Percentiles rank a stretch among this genome's conserved stretches.
phyloP scores from a whole-genome alignment of 2,888 invertebrate species.

The Scaptomyza flava region DNA sequence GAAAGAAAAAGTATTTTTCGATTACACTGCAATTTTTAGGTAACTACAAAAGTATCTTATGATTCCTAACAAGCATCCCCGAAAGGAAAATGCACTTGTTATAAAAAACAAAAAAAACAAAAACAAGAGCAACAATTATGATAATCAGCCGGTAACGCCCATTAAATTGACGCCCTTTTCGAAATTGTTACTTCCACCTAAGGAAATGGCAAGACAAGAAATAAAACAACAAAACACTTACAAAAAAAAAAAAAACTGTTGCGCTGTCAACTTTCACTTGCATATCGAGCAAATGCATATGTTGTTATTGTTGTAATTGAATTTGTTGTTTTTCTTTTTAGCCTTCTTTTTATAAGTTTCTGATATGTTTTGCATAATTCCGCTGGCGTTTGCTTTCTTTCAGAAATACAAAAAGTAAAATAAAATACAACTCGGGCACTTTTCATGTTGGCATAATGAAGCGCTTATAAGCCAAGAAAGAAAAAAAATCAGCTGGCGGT shows the following conservation, averaged over 20 bases:
- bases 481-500: conserved; percentile 12
- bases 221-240: conserved; percentile 20
- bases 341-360: conserved; percentile 15
- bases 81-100: background rate
- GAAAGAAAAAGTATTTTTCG: background rate
- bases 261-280: conserved; percentile 68
- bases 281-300: conserved; percentile 35
- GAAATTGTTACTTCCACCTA: conserved; percentile 28
- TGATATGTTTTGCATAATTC: conserved; percentile 70
- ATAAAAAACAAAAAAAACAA: background rate
- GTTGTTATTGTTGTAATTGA: conserved; percentile 41
- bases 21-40: background rate
- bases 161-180: conserved; percentile 47
- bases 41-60: background rate
- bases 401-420: conserved; percentile 16
- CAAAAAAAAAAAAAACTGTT: background rate
- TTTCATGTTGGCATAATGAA: conserved; percentile 70
- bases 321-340: conserved; percentile 22
- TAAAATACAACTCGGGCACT: conserved; percentile 43
- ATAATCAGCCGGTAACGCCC: conserved; percentile 42
- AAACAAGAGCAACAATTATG: conserved; percentile 35
- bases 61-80: background rate
- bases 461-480: conserved; percentile 51
- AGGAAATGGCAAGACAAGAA: conserved; percentile 30
- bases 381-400: conserved; percentile 49